Conservation (phyloP, 92 coral and sea anemone genomes). For the Hydrozoanthus gracilis region DNA sequence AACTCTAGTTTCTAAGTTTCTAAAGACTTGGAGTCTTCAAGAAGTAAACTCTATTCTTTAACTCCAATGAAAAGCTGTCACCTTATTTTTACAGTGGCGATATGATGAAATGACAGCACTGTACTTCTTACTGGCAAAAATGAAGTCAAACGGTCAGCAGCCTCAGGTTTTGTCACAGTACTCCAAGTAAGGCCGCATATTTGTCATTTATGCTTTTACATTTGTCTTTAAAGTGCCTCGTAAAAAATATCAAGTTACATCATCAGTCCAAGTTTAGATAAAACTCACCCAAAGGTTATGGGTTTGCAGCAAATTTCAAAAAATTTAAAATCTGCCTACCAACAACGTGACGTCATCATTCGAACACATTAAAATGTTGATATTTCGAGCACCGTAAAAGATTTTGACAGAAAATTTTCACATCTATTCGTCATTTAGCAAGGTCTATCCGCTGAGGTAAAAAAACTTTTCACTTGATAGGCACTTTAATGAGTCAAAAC, state of each 20-base stretch:
- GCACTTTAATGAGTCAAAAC: background rate
- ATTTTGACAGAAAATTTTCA: background rate
- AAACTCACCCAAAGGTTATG: too few relatives aligned
- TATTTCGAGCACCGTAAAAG: too few relatives aligned
- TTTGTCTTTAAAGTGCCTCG: background rate
- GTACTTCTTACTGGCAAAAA: constrained; percentile 87
- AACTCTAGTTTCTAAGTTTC: too few relatives aligned
- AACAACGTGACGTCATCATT: background rate
- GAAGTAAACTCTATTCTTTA: too few relatives aligned
- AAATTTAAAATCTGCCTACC: background rate
- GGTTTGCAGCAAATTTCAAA: too few relatives aligned
- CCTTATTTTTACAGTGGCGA: constrained; percentile 75
- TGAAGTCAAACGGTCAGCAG: constrained; percentile 80
- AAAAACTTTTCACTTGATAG: background rate
- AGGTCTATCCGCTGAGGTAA: background rate
- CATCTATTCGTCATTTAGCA: background rate
- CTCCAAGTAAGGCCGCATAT: constrained; percentile 72
- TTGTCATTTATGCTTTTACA: background rate
- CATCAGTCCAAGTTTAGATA: too few relatives aligned
- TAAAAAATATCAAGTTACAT: background rate
- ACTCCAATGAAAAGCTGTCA: background rate
- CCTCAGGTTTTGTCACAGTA: constrained; percentile 75
- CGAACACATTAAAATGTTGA: background rate
- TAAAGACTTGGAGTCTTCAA: too few relatives aligned
- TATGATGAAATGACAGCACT: constrained; percentile 83